Evolutionary conservation across 2,797 vertebrate species (phyloP), one percentile per base, ranked within the genome.

Genomic region (Hozukius guyotensis): DNA sequence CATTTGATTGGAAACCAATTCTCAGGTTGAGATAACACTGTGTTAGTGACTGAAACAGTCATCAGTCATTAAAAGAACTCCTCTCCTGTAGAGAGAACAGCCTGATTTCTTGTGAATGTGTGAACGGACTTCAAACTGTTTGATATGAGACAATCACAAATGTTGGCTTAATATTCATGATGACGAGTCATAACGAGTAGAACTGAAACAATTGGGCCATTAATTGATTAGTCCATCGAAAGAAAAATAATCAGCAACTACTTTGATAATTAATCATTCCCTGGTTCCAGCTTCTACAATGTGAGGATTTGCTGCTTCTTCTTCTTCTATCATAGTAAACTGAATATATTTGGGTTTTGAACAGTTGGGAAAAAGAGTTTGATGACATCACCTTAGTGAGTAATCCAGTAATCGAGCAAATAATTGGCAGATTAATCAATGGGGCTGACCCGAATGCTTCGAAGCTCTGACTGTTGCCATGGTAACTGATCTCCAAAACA

Each of bases 251-350:
- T 52, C 49, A 20, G 20, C 49, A 0, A 52, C 20, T 52, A 52
- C 4, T 52, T 52, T 52, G 49, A 52, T 52, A n/a, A 52, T 52
- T n/a, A n/a, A n/a, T 52, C 18, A 52, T 52, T 52, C 8, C 8
- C 0, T n/a, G 49, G 20, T 52, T 52, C 49, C 0, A 0, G 49
- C 20, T 52, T 20, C 49, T 1, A 52, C 20, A 52, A 52, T 52
- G 49, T 52, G 49, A 52, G 49, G 49, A 52, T 52, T 52, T 52
- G 20, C 9, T 52, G 42, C 42, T 18, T 18, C 0, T 52, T 52
- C 20, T 20, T 52, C 49, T 52, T 52, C 49, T 10, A 20, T 52
- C 49, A 52, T n/a, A 4, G 49, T 52, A 52, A 52, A n/a, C 49
- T 52, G 20, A 52, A 52, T n/a, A 52, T 52, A 52, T 52, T 52